Percentiles rank a stretch among this genome's conserved stretches.
Conservation (phyloP, 1,140 invertebrate genomes). For the Papilio polytes region DNA sequence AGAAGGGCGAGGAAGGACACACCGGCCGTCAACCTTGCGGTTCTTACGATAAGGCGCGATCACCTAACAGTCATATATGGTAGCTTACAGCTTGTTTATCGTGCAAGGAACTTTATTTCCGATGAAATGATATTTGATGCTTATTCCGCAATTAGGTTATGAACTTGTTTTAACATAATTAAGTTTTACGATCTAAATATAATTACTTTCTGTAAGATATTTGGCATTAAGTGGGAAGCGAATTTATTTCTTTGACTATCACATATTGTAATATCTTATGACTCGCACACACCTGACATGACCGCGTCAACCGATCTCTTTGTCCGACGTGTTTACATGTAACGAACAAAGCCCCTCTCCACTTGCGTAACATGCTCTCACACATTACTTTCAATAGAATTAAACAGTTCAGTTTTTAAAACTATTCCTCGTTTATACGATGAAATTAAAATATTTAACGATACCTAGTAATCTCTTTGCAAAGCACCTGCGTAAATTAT, state of each 20-base stretch:
- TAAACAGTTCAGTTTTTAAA: slow-evolving; percentile 9
- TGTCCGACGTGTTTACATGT: background rate
- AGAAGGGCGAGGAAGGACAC: slow-evolving; percentile 75
- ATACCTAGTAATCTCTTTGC: background rate
- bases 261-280: background rate
- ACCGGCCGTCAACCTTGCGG: slow-evolving; percentile 64
- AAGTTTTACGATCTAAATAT: too few relatives aligned
- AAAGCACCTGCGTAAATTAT: background rate
- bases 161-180: background rate
- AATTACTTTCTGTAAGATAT: background rate
- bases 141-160: background rate
- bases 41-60: slow-evolving; percentile 16
- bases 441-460: background rate
- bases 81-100: background rate
- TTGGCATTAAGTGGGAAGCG: background rate
- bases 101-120: background rate
- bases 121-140: background rate
- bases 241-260: background rate
- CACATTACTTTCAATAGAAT: slow-evolving; percentile 1
- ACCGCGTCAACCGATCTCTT: background rate
- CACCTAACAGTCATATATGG: background rate
- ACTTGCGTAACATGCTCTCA: slow-evolving; percentile 11
- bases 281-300: slow-evolving; percentile 5
- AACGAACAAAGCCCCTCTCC: slow-evolving; percentile 10
- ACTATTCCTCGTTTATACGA: background rate